Base-by-base conservation (phyloP, 2,113 vertebrate genomes). In the Argyrosomus japonicus region DNA sequence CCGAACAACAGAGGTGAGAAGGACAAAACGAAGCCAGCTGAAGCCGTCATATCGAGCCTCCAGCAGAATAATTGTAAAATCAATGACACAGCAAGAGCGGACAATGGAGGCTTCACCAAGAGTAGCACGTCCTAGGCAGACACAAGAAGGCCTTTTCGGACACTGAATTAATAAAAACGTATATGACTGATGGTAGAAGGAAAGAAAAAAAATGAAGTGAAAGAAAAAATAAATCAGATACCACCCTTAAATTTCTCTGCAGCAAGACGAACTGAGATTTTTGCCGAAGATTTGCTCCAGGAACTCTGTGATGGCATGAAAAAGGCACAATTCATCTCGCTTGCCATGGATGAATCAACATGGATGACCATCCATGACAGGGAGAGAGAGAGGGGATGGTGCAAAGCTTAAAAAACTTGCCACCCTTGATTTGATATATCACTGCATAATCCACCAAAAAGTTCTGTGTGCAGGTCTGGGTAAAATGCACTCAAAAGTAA, bases 281-380 rank as follows among this genome's bases (percentile, higher is more conserved):
- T n/a, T 40, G 21, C 69, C 57, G 43, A 48, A 40, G 62, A 67
- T 73, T 73, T 65, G 69, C 61, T 50, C 60, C 40, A 58, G 51
- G 27, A 65, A 58, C 68, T 73, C 57, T 65, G 51, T 25, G 68
- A 73, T 47, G 68, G 25, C 25, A 47, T 36, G 32, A 73, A 73
- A 70, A 57, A 48, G 69, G 78, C 60, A 45, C 77, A 71, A 71
- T 56, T 79, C 68, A 71, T 80, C 61, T 73, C 50, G 58, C 68
- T 65, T 36, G 25, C 40, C 25, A 56, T 45, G 68, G 58, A 71
- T 54, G 48, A 71, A 71, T 79, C 68, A 80, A 45, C 61, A 65
- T 57, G 50, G 40, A 81, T 48, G 51, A 54, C 25, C 51, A 67
- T 50, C 68, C 43, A 51, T 51, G 62, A 67, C 69, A 73, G 50